phyloP scores from a whole-genome alignment of 1,140 invertebrate species.

The Drosophila sp. region DNA sequence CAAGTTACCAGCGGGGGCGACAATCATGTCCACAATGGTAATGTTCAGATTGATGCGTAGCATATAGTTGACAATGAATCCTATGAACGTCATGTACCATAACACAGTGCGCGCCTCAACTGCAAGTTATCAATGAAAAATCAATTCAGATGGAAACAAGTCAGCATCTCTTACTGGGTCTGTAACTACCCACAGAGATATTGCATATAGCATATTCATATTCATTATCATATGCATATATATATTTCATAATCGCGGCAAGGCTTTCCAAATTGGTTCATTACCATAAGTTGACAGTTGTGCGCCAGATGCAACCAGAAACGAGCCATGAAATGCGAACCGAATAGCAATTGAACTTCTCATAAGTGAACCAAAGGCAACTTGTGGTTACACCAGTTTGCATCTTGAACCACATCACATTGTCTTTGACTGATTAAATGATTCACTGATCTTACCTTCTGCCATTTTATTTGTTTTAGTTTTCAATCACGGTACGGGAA shows the following conservation, averaged over 20 bases:
- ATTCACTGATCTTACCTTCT: conserved; percentile 45
- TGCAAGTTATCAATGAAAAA: conserved; percentile 31
- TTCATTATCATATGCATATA: too few species aligned
- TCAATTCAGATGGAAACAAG: background rate
- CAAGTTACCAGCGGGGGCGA: conserved; percentile 50
- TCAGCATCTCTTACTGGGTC: too few species aligned
- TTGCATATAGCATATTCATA: background rate
- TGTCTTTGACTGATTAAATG: conserved; percentile 23
- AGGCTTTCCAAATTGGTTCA: background rate
- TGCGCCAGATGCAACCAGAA: background rate
- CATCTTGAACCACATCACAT: conserved; percentile 66
- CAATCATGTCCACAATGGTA: conserved; percentile 94
- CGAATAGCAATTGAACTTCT: conserved; percentile 26
- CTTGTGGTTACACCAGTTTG: conserved; percentile 58
- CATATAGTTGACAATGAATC: conserved; percentile 92
- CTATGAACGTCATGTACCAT: conserved; percentile 89
- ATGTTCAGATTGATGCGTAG: conserved; percentile 93
- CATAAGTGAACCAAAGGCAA: conserved; percentile 34
- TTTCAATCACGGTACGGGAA: background rate
- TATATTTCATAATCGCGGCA: background rate
- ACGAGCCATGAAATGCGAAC: conserved; percentile 47
- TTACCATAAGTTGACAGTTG: background rate
- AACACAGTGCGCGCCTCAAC: conserved; percentile 85
- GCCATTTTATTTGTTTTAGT: conserved; percentile 50
- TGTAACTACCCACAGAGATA: too few species aligned